A percentile compares a stretch with the other conserved stretches of the same genome.
Evolutionary conservation across 2,113 vertebrate species (phyloP).

Genomic region (Neotoma lepida): DNA sequence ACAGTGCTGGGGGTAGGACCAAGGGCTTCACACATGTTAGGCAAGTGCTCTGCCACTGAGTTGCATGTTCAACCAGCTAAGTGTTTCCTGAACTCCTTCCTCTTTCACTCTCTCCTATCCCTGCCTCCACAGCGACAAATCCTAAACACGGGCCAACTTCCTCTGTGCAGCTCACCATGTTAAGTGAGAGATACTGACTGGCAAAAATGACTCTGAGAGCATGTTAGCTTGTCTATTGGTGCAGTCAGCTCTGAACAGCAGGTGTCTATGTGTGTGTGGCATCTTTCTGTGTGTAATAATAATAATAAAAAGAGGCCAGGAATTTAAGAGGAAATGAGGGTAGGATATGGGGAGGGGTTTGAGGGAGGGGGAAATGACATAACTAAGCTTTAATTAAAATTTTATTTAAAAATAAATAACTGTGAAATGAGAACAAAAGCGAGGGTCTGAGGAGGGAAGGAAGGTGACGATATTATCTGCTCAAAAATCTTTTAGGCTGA

Average conservation of each 20-base stretch:
- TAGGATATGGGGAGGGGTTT: background rate
- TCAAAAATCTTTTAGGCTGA: conserved; percentile 44
- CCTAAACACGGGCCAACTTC: background rate
- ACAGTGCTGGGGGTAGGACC: background rate
- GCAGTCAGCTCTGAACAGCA: background rate
- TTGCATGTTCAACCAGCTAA: background rate
- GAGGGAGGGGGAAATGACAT: background rate
- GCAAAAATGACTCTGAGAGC: background rate
- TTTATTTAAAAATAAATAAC: background rate
- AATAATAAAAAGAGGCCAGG: background rate
- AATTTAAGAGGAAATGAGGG: background rate
- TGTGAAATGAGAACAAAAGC: conserved; percentile 1
- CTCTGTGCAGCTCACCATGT: background rate
- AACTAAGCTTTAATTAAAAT: background rate
- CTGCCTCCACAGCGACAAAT: background rate
- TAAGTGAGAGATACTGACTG: background rate
- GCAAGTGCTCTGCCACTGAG: background rate
- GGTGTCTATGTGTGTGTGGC: background rate
- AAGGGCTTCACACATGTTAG: too few relatives aligned
- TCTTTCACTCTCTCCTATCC: background rate
- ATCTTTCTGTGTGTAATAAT: background rate
- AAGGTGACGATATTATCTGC: background rate
- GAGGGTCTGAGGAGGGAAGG: background rate
- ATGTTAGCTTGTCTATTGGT: background rate
- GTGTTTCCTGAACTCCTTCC: background rate